These are phyloP conservation scores for Lasius platythorax DNA, from an alignment of 2,888 invertebrate species.

Conservation along the genomic window DNA sequence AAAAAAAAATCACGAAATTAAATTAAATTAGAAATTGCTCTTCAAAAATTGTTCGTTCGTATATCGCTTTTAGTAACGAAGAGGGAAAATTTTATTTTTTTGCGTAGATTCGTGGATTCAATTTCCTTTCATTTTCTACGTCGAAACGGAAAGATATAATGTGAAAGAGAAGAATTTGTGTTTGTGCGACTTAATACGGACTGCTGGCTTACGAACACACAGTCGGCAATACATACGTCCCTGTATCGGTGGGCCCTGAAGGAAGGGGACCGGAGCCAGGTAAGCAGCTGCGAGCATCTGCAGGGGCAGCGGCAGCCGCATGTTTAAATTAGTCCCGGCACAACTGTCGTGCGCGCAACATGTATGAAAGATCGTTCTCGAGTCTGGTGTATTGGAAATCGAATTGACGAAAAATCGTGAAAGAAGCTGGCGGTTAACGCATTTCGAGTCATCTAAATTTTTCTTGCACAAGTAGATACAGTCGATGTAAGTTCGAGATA, in stretches of 20 bases:
- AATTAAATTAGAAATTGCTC: background rate
- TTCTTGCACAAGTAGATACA: background rate
- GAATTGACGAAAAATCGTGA: conserved; percentile 22
- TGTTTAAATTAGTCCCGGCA: conserved; percentile 85
- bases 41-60: background rate
- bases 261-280: conserved; percentile 75
- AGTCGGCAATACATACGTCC: conserved; percentile 59
- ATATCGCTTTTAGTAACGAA: background rate
- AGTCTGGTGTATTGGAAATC: conserved; percentile 4
- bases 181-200: background rate
- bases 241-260: conserved; percentile 62
- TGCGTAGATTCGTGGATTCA: background rate
- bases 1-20: background rate
- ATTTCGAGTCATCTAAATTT: background rate
- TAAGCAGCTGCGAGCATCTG: conserved; percentile 82
- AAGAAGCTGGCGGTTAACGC: background rate
- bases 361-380: conserved; percentile 66
- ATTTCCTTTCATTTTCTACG: background rate
- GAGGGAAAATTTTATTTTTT: background rate
- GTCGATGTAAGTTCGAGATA: background rate
- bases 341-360: conserved; percentile 85
- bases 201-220: background rate
- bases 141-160: background rate
- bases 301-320: conserved; percentile 76
- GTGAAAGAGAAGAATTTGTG: background rate